Evolutionary conservation across 2,797 vertebrate species (phyloP).

Genomic region (Sebastolobus alascanus): DNA sequence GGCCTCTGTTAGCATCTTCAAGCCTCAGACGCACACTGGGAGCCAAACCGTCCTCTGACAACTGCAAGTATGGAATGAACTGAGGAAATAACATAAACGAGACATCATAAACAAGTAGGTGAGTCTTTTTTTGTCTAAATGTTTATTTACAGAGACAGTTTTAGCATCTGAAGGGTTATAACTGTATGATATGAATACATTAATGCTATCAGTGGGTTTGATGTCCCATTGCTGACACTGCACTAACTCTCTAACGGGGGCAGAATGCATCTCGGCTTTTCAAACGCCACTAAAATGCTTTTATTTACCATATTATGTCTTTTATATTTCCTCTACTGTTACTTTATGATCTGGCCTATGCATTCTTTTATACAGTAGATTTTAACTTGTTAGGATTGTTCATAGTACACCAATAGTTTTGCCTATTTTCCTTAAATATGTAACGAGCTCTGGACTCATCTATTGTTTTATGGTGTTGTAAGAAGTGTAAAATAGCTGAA

Average conservation of each 20-base stretch:
- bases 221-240: conserved; percentile 19
- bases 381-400: background rate
- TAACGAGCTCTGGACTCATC: background rate
- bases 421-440: background rate
- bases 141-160: background rate
- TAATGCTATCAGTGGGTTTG: background rate
- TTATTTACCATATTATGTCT: background rate
- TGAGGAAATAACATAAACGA: background rate
- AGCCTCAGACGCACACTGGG: conserved; percentile 9
- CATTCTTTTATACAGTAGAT: background rate
- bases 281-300: background rate
- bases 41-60: conserved; percentile 12
- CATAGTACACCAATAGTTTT: background rate
- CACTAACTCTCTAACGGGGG: background rate
- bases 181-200: background rate
- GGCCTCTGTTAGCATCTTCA: conserved; percentile 27
- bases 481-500: background rate
- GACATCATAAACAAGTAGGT: conserved; percentile 46
- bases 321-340: background rate
- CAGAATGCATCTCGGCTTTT: background rate
- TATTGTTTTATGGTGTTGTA: background rate
- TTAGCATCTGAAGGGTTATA: background rate
- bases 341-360: background rate
- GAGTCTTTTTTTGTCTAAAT: background rate
- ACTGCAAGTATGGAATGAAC: conserved; percentile 65